Evolutionary conservation across 2,797 vertebrate genomes (phyloP).

Genomic region (Centropyge bicolor): DNA sequence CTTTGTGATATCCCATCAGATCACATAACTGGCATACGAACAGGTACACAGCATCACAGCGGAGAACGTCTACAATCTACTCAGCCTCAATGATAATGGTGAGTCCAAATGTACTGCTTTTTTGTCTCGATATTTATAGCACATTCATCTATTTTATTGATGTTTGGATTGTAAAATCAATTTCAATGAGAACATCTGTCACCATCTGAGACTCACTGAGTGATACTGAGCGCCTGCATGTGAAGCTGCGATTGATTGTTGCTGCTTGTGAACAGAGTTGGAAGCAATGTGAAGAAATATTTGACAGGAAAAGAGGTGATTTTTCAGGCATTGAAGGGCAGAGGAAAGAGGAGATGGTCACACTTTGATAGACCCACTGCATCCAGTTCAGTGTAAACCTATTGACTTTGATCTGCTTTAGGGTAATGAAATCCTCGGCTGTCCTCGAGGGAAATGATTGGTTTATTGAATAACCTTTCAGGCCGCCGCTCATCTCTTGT

Average conservation of each 20-base stretch:
- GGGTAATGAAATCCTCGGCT: slow-evolving; percentile 1
- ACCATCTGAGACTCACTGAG: not conserved
- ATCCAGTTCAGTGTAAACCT: slow-evolving; percentile 16
- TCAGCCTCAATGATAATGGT: slow-evolving; percentile 65
- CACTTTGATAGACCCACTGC: not conserved
- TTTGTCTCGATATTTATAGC: not conserved
- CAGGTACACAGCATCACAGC: slow-evolving; percentile 41
- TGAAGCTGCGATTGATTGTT: slow-evolving; percentile 11
- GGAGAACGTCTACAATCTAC: slow-evolving; percentile 29
- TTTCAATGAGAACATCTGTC: not conserved
- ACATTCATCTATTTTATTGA: not conserved
- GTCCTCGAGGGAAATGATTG: not conserved
- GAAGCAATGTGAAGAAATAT: not conserved
- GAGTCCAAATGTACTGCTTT: slow-evolving; percentile 40
- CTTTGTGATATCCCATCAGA: slow-evolving; percentile 32
- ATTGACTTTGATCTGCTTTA: slow-evolving; percentile 20
- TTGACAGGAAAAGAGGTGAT: not conserved
- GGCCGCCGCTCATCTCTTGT: not conserved
- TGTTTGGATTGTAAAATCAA: not conserved
- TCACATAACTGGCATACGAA: slow-evolving; percentile 25
- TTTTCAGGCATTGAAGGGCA: not conserved
- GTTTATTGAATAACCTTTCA: slow-evolving; percentile 1
- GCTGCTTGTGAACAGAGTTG: not conserved
- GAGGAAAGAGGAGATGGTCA: not conserved
- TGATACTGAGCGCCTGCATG: not conserved